These are phyloP conservation scores for Heloderma charlesbogerti DNA, from an alignment of 2,113 vertebrate genomes.

Conservation along the genomic window DNA sequence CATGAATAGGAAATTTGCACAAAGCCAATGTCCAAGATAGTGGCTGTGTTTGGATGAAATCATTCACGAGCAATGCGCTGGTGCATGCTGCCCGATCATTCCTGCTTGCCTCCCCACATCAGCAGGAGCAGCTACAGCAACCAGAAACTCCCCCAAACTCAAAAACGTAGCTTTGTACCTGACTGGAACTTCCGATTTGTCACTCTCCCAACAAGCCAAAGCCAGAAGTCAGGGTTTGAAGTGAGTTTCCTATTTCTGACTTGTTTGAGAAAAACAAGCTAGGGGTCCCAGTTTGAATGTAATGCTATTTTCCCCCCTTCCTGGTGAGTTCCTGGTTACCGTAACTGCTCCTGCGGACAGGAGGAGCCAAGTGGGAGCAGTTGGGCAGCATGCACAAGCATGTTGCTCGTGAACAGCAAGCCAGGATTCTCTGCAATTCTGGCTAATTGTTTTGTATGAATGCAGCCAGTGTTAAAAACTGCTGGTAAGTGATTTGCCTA, in stretches of 20 bases:
- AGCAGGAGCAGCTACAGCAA: too few species aligned
- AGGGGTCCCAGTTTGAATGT: neutral
- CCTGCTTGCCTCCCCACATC: too few species aligned
- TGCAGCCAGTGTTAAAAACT: neutral
- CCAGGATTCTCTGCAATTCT: neutral
- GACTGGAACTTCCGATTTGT: neutral
- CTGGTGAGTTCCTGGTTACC: neutral
- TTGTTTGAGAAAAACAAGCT: neutral
- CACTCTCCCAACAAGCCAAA: neutral
- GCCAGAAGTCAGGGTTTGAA: neutral
- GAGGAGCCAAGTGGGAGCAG: neutral
- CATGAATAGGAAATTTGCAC: neutral
- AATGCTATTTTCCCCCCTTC: neutral
- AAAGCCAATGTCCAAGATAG: neutral
- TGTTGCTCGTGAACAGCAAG: neutral
- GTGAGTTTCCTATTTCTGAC: neutral
- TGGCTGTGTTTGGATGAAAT: too few species aligned
- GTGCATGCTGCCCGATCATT: too few species aligned
- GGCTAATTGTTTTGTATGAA: neutral
- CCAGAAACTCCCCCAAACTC: neutral
- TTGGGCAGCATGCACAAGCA: neutral
- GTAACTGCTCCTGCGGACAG: neutral
- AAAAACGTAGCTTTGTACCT: neutral
- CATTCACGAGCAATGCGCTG: too few species aligned
- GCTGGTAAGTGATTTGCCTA: neutral